These are phyloP conservation scores for Megalonaias nervosa DNA, from an alignment of 1,140 invertebrate genomes.

Conservation along the genomic window DNA sequence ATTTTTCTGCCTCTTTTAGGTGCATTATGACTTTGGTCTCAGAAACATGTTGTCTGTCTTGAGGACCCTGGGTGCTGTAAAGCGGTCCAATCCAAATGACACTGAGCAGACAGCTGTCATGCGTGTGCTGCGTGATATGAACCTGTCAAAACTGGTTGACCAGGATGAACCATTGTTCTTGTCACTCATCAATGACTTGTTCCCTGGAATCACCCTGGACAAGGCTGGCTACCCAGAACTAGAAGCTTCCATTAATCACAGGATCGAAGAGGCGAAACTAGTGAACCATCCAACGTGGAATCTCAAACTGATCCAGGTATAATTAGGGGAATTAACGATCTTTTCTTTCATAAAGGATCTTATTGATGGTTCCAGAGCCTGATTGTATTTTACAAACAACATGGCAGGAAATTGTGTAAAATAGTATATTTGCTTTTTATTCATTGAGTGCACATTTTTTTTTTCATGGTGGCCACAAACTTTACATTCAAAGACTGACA, in stretches of 20 bases:
- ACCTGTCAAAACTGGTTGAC: conserved; percentile 94
- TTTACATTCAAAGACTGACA: too few species aligned
- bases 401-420: too few species aligned
- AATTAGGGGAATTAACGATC: too few species aligned
- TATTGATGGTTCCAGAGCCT: too few species aligned
- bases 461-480: too few species aligned
- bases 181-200: conserved; percentile 94
- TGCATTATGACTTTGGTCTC: conserved; percentile 97
- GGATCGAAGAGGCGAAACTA: conserved; percentile 75
- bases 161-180: conserved; percentile 98
- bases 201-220: conserved; percentile 93
- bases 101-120: conserved; percentile 97
- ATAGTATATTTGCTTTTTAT: too few species aligned
- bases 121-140: conserved; percentile 97
- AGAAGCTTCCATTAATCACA: conserved; percentile 63
- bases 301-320: conserved; percentile 91
- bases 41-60: conserved; percentile 96
- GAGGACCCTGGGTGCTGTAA: conserved; percentile 91
- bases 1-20: conserved; percentile 75
- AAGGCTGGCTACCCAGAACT: conserved; percentile 90
- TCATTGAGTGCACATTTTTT: too few species aligned
- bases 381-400: too few species aligned
- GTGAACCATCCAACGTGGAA: conserved; percentile 95
- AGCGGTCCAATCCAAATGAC: conserved; percentile 91
- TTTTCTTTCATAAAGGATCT: too few species aligned